Percentiles rank a stretch among this genome's conserved stretches.
These are phyloP conservation scores for Folsomia candida DNA, from an alignment of 2,888 invertebrate species.

Conservation along the genomic window DNA sequence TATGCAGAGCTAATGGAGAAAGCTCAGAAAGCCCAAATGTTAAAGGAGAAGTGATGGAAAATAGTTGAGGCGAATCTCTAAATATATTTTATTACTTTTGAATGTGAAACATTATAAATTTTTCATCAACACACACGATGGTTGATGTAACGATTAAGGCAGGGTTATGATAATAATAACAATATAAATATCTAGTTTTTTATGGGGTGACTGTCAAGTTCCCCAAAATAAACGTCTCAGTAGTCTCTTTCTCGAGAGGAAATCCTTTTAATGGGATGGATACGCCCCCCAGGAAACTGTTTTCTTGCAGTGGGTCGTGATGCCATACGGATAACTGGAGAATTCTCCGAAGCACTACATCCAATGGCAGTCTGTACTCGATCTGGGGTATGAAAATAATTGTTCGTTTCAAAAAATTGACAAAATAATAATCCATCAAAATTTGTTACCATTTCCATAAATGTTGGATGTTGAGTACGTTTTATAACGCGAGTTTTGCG, in stretches of 20 bases:
- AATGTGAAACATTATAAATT: not conserved
- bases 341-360: conserved; percentile 69
- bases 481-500: conserved; percentile 91
- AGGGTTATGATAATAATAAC: not conserved
- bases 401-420: not conserved
- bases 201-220: conserved; percentile 49
- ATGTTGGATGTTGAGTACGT: conserved; percentile 90
- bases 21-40: too few relatives aligned
- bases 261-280: conserved; percentile 72
- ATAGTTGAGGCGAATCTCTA: not conserved
- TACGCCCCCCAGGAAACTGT: conserved; percentile 91
- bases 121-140: not conserved
- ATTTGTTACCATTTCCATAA: conserved; percentile 86
- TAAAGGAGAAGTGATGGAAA: too few relatives aligned
- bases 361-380: conserved; percentile 81
- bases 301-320: conserved; percentile 88
- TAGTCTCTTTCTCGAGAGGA: conserved; percentile 73
- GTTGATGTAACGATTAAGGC: not conserved
- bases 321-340: conserved; percentile 95
- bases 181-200: not conserved
- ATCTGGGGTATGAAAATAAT: conserved; percentile 59
- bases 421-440: not conserved
- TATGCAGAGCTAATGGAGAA: too few relatives aligned
- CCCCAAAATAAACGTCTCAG: conserved; percentile 80
- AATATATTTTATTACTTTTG: not conserved